A percentile compares a stretch with the other conserved stretches of the same genome.
These are phyloP conservation scores for Leptinotarsa peninsularis DNA, from an alignment of 2,888 invertebrate species.

Conservation along the genomic window DNA sequence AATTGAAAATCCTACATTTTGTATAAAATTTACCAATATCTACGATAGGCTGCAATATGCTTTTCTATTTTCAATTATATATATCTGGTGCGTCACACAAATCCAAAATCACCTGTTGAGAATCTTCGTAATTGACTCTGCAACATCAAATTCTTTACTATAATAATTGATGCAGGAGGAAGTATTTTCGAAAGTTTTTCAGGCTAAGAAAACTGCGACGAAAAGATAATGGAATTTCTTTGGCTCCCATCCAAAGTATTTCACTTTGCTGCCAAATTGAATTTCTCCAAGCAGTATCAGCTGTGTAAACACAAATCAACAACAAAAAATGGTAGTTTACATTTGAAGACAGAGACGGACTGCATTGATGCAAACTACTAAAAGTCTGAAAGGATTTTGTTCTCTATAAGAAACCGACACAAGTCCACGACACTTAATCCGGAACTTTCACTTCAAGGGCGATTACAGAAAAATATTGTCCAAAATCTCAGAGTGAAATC, in stretches of 20 bases:
- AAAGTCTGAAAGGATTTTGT: not conserved
- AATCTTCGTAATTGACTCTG: too few species aligned
- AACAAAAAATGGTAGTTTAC: conserved; percentile 5
- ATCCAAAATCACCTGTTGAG: too few species aligned
- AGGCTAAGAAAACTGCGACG: conserved; percentile 10
- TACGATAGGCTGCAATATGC: too few species aligned
- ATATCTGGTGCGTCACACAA: too few species aligned
- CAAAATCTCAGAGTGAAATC: too few species aligned
- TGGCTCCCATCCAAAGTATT: conserved; percentile 12
- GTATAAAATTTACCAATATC: too few species aligned
- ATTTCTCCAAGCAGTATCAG: conserved; percentile 2
- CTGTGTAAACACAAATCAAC: conserved; percentile 3
- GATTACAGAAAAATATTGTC: too few species aligned
- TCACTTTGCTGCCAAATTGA: conserved; percentile 15
- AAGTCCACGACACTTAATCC: too few species aligned
- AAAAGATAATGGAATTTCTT: conserved; percentile 15
- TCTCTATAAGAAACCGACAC: not conserved
- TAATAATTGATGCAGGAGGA: not conserved
- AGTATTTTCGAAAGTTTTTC: not conserved
- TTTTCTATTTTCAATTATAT: too few species aligned
- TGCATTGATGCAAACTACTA: not conserved
- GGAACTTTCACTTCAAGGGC: not conserved
- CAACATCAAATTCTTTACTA: too few species aligned
- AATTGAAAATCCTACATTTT: too few species aligned
- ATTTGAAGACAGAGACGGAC: not conserved